Conservation (phyloP, 2,113 vertebrate genomes). For the rat (Rattus norvegicus) region DNA sequence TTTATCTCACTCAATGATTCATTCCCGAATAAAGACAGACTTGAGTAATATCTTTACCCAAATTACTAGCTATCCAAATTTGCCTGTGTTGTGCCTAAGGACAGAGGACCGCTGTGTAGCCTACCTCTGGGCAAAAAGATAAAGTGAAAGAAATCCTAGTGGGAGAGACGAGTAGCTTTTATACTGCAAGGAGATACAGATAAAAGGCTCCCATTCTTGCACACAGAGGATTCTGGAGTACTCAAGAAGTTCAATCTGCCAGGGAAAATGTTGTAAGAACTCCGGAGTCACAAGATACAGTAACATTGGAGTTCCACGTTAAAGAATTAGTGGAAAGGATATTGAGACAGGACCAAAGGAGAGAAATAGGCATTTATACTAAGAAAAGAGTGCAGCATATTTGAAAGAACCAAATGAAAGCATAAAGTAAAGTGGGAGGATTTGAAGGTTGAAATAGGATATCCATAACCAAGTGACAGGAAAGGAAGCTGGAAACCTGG, state of each 20-base stretch:
- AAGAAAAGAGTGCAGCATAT: neutral
- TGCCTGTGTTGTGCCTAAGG: neutral
- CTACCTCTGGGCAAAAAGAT: neutral
- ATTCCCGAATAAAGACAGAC: neutral
- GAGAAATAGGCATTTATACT: neutral
- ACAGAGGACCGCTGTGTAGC: accelerated
- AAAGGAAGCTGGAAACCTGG: neutral
- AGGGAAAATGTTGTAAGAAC: neutral
- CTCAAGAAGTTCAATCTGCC: neutral
- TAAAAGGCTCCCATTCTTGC: neutral
- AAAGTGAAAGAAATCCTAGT: neutral
- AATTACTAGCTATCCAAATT: neutral
- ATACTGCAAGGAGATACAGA: neutral
- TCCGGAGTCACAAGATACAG: neutral
- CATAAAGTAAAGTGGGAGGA: neutral
- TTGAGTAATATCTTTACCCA: neutral
- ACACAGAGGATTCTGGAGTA: neutral
- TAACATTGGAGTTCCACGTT: neutral
- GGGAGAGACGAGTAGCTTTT: neutral
- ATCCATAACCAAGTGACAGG: neutral
- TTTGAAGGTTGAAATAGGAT: neutral
- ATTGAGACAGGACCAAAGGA: neutral
- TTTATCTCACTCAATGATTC: neutral
- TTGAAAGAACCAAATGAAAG: neutral
- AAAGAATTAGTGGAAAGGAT: neutral